phyloP scores from a whole-genome alignment of 2,888 invertebrate genomes.

The Dicyrtoma fusca region DNA sequence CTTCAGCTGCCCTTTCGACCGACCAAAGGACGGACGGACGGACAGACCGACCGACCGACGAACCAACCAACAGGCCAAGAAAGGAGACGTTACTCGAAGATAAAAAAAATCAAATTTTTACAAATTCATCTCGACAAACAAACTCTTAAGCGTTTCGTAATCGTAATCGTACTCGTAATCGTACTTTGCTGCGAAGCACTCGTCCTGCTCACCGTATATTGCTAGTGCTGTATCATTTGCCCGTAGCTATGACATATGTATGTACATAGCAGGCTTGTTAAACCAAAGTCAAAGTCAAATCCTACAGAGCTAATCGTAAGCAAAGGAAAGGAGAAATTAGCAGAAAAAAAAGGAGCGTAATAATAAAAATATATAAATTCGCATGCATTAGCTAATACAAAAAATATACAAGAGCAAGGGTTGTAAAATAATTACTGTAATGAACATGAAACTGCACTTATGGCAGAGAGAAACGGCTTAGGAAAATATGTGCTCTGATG shows the following conservation, averaged over 20 bases:
- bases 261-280: too few species aligned
- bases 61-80: constrained; percentile 1
- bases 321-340: neutral
- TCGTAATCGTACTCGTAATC: neutral
- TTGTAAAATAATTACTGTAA: too few species aligned
- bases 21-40: neutral
- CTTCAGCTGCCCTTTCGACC: constrained; percentile 52
- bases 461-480: too few species aligned
- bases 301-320: too few species aligned
- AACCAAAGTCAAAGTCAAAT: neutral
- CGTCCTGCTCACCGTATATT: too few species aligned
- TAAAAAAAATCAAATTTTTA: constrained; percentile 26
- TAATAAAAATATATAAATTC: constrained; percentile 24
- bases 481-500: too few species aligned
- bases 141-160: constrained; percentile 17
- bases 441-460: too few species aligned
- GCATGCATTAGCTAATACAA: neutral
- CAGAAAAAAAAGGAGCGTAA: constrained; percentile 10
- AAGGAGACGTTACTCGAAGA: neutral
- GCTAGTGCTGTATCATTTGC: too few species aligned
- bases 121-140: constrained; percentile 32
- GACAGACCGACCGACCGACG: neutral
- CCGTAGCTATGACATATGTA: too few species aligned
- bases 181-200: too few species aligned
- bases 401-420: too few species aligned